Base-by-base conservation (phyloP, 35 echinoderm and acorn worm species). In the Holothuria glaberrima region DNA sequence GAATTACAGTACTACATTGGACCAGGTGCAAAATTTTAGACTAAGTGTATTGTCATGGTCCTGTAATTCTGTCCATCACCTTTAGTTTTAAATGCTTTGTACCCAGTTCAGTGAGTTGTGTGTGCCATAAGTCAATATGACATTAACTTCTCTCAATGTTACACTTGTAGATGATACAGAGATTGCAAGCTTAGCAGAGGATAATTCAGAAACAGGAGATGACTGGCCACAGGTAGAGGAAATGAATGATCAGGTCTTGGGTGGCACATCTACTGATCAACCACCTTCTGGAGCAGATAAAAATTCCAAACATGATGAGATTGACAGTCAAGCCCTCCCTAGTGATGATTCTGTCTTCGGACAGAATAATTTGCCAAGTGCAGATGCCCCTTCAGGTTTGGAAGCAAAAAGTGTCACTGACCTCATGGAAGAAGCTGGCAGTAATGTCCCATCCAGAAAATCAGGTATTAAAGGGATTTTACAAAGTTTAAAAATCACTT, bases 391-490 rank as follows among this genome's bases (percentile, higher is more conserved):
- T 12, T 33, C 56, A 31, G 60, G 29, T 28, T 5, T 57, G 25
- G 30, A 13, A 7, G 52, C 56, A 45, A 85, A 28, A 32, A 30
- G 22, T n/a, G 60, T 26, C 7, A 25, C 22, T 78, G 74, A 41
- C 33, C 71, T 75, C 46, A 78, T 48, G 36, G 74, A 22, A 48
- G 25, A 78, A 48, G 44, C 6, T 41, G 74, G 27, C 24, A 48
- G 44, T 26, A 24, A 24, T 78, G 44, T 24, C 20, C 13, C 9
- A 50, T 78, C 74, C 12, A 24, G n/a, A 78, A 48, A 45, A 48
- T 48, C 74, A 52, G 74, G 74, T 78, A n/a, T n/a, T n/a, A n/a
- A n/a, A 78, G 74, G 7, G 17, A 74, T 10, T 41, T 33, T 20
- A 74, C 20, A 4, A 74, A 30, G 20, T 66, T 16, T n/a, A 29